Conservation (phyloP, 2,113 vertebrate species). For the Callithrix jacchus region DNA sequence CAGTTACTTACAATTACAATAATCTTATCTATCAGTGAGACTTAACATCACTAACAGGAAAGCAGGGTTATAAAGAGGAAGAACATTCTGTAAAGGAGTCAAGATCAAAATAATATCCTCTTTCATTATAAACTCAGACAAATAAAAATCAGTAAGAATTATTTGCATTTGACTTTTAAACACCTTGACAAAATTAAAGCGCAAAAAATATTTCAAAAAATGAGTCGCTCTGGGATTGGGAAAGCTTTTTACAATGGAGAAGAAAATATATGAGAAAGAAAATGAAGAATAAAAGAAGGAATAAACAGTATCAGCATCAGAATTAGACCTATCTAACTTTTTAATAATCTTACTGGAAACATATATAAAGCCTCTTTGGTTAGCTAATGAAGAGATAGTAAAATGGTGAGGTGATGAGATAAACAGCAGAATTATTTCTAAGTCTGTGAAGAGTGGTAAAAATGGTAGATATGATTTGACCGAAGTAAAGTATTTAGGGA, state of each 20-base stretch:
- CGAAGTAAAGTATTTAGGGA: neutral
- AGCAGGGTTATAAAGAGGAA: neutral
- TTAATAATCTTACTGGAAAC: neutral
- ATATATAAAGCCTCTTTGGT: neutral
- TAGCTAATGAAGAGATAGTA: neutral
- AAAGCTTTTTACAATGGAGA: neutral
- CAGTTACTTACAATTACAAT: neutral
- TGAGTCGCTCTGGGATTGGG: neutral
- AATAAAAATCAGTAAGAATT: neutral
- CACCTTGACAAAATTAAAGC: neutral
- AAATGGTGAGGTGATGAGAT: neutral
- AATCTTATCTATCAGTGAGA: neutral
- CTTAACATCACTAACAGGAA: neutral
- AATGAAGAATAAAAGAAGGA: neutral
- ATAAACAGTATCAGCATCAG: neutral
- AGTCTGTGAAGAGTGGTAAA: neutral
- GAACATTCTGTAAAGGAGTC: neutral
- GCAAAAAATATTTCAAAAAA: neutral
- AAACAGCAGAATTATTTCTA: neutral
- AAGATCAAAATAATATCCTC: neutral
- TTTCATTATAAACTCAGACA: neutral
- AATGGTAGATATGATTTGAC: neutral
- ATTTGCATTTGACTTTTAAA: conserved; percentile 28
- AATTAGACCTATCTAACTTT: neutral
- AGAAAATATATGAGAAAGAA: neutral